Evolutionary conservation across 2,113 vertebrate genomes (phyloP).

Genomic region (Brachypteracias leptosomus): DNA sequence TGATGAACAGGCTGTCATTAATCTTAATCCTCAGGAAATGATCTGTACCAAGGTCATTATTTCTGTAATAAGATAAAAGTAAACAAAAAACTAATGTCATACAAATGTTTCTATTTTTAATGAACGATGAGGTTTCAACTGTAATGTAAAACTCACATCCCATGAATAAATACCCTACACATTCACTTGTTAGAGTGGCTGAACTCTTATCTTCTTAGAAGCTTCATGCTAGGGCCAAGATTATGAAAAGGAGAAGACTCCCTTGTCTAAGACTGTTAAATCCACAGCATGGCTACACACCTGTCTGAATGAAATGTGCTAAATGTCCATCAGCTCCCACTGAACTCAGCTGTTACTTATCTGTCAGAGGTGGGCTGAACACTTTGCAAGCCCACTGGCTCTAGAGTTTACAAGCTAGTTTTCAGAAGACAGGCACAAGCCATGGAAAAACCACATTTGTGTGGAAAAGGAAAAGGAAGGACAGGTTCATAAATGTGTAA

Average conservation of each 20-base stretch:
- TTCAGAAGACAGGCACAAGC: neutral
- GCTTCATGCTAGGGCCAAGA: neutral
- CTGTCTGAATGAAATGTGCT: neutral
- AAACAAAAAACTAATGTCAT: neutral
- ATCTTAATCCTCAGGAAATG: slow-evolving; percentile 60
- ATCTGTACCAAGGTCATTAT: slow-evolving; percentile 38
- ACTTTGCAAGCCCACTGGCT: neutral
- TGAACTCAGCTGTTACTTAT: neutral
- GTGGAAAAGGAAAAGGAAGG: neutral
- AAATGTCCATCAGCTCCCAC: neutral
- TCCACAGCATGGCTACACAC: neutral
- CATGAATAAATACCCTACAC: neutral
- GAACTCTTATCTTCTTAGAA: neutral
- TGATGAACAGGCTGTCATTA: slow-evolving; percentile 34
- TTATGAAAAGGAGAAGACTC: neutral
- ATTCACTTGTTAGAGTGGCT: neutral
- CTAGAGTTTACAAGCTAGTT: neutral
- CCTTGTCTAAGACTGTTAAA: neutral
- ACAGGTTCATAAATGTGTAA: neutral
- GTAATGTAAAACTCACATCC: neutral
- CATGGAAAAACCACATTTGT: neutral
- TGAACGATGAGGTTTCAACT: neutral
- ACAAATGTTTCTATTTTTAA: slow-evolving; percentile 25
- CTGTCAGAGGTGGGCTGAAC: neutral
- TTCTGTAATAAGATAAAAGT: slow-evolving; percentile 47